Base-by-base conservation (phyloP, 2,113 vertebrate species). In the Daubentonia madagascariensis region DNA sequence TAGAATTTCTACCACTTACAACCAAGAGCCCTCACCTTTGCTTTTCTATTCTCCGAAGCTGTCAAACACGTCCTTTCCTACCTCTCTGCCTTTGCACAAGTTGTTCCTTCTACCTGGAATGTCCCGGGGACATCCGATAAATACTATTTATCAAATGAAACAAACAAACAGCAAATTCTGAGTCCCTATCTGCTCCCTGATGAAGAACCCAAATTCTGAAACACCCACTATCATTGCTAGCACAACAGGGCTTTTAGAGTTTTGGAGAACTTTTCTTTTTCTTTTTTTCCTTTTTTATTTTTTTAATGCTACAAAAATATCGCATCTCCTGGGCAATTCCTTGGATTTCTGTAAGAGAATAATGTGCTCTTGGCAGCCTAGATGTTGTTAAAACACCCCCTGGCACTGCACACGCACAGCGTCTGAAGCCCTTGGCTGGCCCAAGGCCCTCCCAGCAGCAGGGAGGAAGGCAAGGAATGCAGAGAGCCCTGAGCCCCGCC, bases 301-400 rank as follows among this genome's bases (percentile, higher is more conserved):
- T 11, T 95, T 73, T 40, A n/a, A n/a, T n/a, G 35, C 52, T 90
- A 84, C 80, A 93, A 86, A 93, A 96, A 92, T 89, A 92, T 30
- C n/a, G 3, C 68, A 78, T 89, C 92, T 94, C 92, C 79, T 79
- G 92, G 89, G 86, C 54, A 83, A 89, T 92, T 68, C 81, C 54
- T 67, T 89, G 94, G 87, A 79, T 92, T 96, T 78, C 48, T 87
- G 25, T 83, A 63, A 61, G 63, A 96, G 70, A 97, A 97, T 89
- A 73, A 91, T 68, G 73, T 75, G n/a, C 67, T 79, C 86, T 85
- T 95, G 92, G 96, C 89, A 96, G 94, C 92, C 67, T 50, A 18
- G n/a, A 28, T 48, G 68, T 84, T 91, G 90, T 89, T 89, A 68
- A 86, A 91, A 96, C 89, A 93, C 37, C 72, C 89, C 65, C 92